Evolutionary conservation across 2,113 vertebrate species (phyloP).

Genomic region (Protomyctophum bolini): DNA sequence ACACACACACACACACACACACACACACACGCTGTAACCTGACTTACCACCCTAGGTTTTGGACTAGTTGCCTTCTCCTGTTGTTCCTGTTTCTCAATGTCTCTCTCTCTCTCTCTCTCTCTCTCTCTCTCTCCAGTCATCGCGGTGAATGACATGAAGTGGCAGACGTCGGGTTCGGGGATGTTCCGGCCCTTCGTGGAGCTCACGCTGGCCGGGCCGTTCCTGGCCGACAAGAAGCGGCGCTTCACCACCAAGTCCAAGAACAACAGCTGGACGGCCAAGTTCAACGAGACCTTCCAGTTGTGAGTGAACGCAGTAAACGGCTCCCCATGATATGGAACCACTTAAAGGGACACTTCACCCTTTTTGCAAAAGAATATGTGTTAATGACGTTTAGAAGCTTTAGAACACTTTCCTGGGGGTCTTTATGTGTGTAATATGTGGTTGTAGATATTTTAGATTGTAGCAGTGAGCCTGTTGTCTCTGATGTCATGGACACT

Average conservation of each 20-base stretch:
- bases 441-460: no score
- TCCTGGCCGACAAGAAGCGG: slow-evolving; percentile 93
- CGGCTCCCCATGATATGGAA: no score
- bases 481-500: no score
- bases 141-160: slow-evolving; percentile 94
- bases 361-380: no score
- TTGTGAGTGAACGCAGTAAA: slow-evolving; percentile 80
- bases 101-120: background rate
- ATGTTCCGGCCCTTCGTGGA: slow-evolving; percentile 98
- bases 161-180: slow-evolving; percentile 92
- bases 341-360: no score
- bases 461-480: no score
- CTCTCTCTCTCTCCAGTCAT: slow-evolving; percentile 80
- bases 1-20: background rate
- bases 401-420: no score
- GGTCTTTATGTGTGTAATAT: no score
- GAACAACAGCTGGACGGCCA: slow-evolving; percentile 96
- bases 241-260: slow-evolving; percentile 98
- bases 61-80: no score
- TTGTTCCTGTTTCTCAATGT: background rate
- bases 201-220: slow-evolving; percentile 91
- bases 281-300: slow-evolving; percentile 96
- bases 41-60: background rate
- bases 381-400: no score
- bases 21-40: background rate